Evolutionary conservation across 2,888 invertebrate species (phyloP), one percentile per base, ranked within the genome.

Genomic region (Cylloceria caligata): DNA sequence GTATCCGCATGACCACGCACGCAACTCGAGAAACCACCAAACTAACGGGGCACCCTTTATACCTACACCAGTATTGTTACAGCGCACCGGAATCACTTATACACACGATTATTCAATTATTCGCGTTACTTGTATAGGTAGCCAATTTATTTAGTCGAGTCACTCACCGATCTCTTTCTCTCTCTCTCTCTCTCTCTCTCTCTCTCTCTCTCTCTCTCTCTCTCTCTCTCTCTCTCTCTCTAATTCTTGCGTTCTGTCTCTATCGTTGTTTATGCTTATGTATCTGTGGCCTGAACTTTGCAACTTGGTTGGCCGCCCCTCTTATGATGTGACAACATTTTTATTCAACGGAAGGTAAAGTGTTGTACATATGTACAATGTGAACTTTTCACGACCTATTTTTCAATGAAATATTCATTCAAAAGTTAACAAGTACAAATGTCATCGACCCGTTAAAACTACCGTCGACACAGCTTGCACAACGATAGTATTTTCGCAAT

Each of bases 71-170:
- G 30, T 27, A 11, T 27, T 30, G 30, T 60, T 16, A 60, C 16
- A 19, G 34, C 34, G 34, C 68, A 52, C 67, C 45, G 2, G 36
- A 42, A 47, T 21, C 62, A 27, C 30, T 57, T 69, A 69, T 68
- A 65, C 62, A 65, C 45, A 67, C 74, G 74, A 84, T 79, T 80
- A 84, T 84, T 83, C 81, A 83, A 84, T 84, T 80, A 83, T 45
- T 4, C 65, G 80, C 77, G 74, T 79, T 81, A 69, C 67, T 76
- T 73, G 78, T 79, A 83, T 77, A 83, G 81, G 64, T 67, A 74
- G 81, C 71, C 83, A 83, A 84, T 84, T 84, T 81, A 84, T 83
- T 84, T 68, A 42, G 73, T 76, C 80, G 62, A 73, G n/a, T n/a
- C n/a, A n/a, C n/a, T 45, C 47, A n/a, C 52, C 49, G 27, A 39